Conservation (phyloP, 2,797 vertebrate species). For the Mus minutoides region DNA sequence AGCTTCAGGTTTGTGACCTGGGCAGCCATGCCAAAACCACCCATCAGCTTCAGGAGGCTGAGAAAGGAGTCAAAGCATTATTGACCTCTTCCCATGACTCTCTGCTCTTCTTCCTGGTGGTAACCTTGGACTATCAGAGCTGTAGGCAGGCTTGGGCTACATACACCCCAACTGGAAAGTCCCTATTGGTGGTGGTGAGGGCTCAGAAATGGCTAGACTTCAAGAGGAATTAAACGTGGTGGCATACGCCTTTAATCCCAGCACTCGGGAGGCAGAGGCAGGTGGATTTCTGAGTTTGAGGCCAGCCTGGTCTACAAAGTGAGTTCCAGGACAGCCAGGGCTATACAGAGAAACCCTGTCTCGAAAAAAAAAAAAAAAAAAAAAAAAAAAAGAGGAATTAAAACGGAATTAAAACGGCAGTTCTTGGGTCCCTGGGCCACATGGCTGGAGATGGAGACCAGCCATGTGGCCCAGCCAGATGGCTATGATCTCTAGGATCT, state of each 20-base stretch:
- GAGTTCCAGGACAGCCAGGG: too few relatives aligned
- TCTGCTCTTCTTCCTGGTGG: neutral
- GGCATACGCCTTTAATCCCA: too few relatives aligned
- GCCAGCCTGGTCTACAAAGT: too few relatives aligned
- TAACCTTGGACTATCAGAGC: neutral
- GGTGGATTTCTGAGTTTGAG: too few relatives aligned
- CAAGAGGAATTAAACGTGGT: neutral
- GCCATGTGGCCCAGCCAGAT: too few relatives aligned
- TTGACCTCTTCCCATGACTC: neutral
- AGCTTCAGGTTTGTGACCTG: neutral
- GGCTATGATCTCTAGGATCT: neutral
- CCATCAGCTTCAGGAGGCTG: neutral
- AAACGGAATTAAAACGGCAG: too few relatives aligned
- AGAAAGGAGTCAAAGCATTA: neutral
- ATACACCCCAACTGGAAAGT: neutral
- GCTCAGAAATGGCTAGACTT: neutral
- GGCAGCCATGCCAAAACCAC: neutral
- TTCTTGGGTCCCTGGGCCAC: neutral
- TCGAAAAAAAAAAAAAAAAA: too few relatives aligned
- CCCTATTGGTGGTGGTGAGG: rapidly evolving
- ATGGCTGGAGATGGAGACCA: neutral
- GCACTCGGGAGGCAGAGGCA: too few relatives aligned
- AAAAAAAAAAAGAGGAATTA: too few relatives aligned
- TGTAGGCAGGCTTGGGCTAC: neutral
- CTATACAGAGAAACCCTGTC: too few relatives aligned